These are phyloP conservation scores for Neelides folsomi DNA, from an alignment of 2,888 invertebrate genomes.

Conservation along the genomic window DNA sequence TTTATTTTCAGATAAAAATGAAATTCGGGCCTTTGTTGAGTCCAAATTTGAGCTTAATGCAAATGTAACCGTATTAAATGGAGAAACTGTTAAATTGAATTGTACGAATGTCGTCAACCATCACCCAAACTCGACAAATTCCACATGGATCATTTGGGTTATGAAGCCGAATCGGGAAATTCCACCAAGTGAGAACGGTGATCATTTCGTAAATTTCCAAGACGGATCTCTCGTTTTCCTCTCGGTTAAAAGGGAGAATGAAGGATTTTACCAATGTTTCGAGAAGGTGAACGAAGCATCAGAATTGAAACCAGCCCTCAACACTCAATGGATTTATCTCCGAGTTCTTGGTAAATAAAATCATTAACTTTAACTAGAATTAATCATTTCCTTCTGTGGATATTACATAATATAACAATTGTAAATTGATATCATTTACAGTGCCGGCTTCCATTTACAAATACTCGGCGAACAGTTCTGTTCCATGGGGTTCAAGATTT, in stretches of 20 bases:
- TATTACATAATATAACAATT: too few species aligned
- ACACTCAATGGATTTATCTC: constrained; percentile 30
- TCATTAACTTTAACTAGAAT: too few species aligned
- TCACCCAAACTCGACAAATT: neutral
- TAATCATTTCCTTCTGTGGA: too few species aligned
- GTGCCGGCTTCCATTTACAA: constrained; percentile 28
- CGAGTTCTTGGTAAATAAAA: constrained; percentile 24
- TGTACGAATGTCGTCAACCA: constrained; percentile 17
- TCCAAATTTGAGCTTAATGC: too few species aligned
- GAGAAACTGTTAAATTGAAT: constrained; percentile 22
- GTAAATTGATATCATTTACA: constrained; percentile 11
- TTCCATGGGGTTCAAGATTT: constrained; percentile 29
- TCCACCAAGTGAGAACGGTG: constrained; percentile 9
- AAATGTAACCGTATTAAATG: constrained; percentile 18
- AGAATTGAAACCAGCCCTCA: constrained; percentile 16
- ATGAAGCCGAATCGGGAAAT: constrained; percentile 26
- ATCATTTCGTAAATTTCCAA: constrained; percentile 21
- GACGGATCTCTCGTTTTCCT: constrained; percentile 28
- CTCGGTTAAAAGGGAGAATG: constrained; percentile 23
- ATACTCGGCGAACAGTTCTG: constrained; percentile 27
- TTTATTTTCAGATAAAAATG: too few species aligned
- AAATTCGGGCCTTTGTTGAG: too few species aligned
- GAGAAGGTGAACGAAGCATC: constrained; percentile 24
- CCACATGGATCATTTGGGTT: constrained; percentile 20
- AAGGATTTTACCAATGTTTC: constrained; percentile 32